Conservation (phyloP, 1,140 invertebrate genomes). For the Arion vulgaris region DNA sequence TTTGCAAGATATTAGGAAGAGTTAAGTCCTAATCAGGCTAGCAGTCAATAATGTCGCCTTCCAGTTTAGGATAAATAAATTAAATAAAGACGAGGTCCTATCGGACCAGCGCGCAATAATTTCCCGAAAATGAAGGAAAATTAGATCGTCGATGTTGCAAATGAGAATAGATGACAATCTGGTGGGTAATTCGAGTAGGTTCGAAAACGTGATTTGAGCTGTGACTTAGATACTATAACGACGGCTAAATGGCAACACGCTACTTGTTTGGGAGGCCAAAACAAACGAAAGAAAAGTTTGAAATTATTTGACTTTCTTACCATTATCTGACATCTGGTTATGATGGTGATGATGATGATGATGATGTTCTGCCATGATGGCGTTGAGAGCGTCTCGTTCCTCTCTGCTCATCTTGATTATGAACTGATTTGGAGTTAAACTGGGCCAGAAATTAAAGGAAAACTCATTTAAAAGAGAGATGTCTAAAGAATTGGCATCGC, state of each 20-base stretch:
- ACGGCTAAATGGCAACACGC: background rate
- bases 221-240: background rate
- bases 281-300: background rate
- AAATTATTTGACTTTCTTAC: no score
- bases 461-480: conserved; percentile 34
- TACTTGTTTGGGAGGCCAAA: background rate
- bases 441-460: conserved; percentile 32
- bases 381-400: conserved; percentile 15
- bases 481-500: background rate
- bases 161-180: conserved; percentile 26
- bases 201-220: background rate
- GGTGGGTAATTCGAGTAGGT: background rate
- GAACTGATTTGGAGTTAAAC: conserved; percentile 27
- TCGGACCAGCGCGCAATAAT: conserved; percentile 7
- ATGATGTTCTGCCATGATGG: conserved; percentile 25
- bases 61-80: conserved; percentile 28
- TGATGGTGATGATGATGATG: conserved; percentile 34
- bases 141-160: conserved; percentile 8
- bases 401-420: conserved; percentile 39
- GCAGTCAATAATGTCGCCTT: conserved; percentile 21
- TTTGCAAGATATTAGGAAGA: conserved; percentile 11
- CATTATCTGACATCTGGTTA: background rate
- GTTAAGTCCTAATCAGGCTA: conserved; percentile 15
- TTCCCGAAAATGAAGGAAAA: conserved; percentile 19
- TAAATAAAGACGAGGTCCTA: conserved; percentile 24